Evolutionary conservation across 2,888 invertebrate species (phyloP).

Genomic region (Crioceris asparagi): DNA sequence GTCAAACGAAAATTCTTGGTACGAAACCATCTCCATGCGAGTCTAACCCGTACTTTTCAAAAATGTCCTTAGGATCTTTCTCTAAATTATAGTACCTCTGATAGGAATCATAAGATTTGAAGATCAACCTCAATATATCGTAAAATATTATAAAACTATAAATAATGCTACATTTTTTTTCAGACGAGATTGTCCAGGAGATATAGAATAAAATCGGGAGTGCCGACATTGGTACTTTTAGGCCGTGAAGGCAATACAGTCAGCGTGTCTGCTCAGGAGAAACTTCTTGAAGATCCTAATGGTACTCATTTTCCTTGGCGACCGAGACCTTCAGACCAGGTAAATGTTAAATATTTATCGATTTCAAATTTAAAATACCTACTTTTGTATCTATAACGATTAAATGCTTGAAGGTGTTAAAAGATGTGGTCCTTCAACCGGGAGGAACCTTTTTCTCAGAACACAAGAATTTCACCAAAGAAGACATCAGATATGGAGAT

Average conservation of each 20-base stretch:
- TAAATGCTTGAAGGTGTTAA: no score
- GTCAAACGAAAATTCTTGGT: no score
- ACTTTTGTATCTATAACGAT: not conserved
- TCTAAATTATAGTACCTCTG: no score
- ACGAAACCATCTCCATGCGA: no score
- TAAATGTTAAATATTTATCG: conserved; percentile 18
- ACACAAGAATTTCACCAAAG: conserved; percentile 25
- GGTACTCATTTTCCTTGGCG: conserved; percentile 68
- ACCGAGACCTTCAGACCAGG: conserved; percentile 54
- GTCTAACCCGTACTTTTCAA: no score
- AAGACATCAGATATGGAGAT: conserved; percentile 41
- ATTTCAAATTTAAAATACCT: not conserved
- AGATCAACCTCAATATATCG: no score
- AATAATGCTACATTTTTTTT: conserved; percentile 20
- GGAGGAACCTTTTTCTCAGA: conserved; percentile 31
- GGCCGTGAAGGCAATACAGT: conserved; percentile 58
- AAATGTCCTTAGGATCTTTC: no score
- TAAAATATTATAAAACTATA: no score
- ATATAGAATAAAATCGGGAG: conserved; percentile 65
- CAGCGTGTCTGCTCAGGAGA: conserved; percentile 45
- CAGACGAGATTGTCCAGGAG: conserved; percentile 67
- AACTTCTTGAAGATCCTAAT: conserved; percentile 57
- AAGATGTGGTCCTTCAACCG: conserved; percentile 39
- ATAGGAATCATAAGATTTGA: no score
- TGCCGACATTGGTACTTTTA: conserved; percentile 63